These are phyloP conservation scores for Pantelozetes paolii DNA, from an alignment of 2,888 invertebrate genomes.

Conservation along the genomic window DNA sequence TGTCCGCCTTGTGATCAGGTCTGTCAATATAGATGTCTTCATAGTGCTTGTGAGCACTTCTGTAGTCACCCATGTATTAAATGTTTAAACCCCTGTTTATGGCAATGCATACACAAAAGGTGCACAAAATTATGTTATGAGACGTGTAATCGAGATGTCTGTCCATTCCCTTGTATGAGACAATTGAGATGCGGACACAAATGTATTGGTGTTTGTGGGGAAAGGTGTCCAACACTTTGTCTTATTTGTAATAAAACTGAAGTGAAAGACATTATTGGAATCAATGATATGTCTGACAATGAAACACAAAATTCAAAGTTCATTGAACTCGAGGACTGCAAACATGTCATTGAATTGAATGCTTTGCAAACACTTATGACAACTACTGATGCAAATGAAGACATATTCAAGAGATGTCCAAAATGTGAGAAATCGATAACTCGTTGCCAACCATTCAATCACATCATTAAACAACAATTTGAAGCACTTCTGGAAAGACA, in stretches of 20 bases:
- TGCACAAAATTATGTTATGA: constrained; percentile 53
- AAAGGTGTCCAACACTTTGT: constrained; percentile 63
- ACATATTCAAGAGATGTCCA: constrained; percentile 45
- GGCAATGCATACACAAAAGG: constrained; percentile 48
- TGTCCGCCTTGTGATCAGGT: constrained; percentile 53
- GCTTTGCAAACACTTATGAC: constrained; percentile 43
- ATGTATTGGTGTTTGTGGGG: constrained; percentile 70
- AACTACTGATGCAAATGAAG: not conserved
- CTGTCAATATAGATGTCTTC: constrained; percentile 52
- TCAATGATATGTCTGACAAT: constrained; percentile 25
- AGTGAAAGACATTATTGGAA: constrained; percentile 48
- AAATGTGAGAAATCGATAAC: too few relatives aligned
- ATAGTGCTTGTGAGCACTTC: constrained; percentile 49
- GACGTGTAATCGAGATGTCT: constrained; percentile 52
- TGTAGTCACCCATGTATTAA: constrained; percentile 50
- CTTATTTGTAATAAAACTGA: constrained; percentile 56
- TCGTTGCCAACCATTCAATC: too few relatives aligned
- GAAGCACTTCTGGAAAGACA: too few relatives aligned
- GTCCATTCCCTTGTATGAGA: constrained; percentile 51
- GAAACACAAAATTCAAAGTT: constrained; percentile 48
- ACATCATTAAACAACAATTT: too few relatives aligned
- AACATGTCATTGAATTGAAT: constrained; percentile 52
- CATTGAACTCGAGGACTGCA: constrained; percentile 51
- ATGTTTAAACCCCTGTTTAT: not conserved
- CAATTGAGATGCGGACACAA: constrained; percentile 58